These are phyloP conservation scores for Gnatocerus cornutus DNA, from an alignment of 2,888 invertebrate species.

Conservation along the genomic window DNA sequence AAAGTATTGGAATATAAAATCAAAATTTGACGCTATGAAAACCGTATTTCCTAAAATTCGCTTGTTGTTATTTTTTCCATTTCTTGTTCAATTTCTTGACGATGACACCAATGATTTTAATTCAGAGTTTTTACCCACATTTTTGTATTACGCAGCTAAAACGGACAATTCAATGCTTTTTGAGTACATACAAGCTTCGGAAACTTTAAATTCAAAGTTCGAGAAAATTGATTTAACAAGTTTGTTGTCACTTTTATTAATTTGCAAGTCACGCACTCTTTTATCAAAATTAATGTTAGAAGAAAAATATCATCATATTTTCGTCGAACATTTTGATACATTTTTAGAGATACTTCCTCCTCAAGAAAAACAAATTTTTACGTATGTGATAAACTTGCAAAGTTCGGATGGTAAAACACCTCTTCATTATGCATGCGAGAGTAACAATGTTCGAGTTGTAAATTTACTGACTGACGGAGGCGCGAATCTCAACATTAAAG, in stretches of 20 bases:
- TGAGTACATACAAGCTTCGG: background rate
- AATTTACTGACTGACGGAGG: background rate
- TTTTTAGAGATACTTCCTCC: background rate
- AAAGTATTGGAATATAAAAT: too few relatives aligned
- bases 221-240: background rate
- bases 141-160: conserved; percentile 5
- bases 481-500: background rate
- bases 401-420: background rate
- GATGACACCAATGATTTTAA: background rate
- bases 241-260: background rate
- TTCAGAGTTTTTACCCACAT: background rate
- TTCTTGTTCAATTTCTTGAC: background rate
- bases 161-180: background rate
- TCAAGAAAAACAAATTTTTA: background rate
- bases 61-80: background rate
- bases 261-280: background rate
- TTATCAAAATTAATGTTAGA: background rate
- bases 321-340: background rate
- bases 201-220: background rate
- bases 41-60: too few relatives aligned
- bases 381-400: too few relatives aligned
- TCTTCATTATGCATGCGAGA: background rate
- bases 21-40: too few relatives aligned
- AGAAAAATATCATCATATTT: background rate
- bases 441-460: background rate